Conservation (phyloP, 1,140 invertebrate genomes). For the Leptonema lineaticorne region DNA sequence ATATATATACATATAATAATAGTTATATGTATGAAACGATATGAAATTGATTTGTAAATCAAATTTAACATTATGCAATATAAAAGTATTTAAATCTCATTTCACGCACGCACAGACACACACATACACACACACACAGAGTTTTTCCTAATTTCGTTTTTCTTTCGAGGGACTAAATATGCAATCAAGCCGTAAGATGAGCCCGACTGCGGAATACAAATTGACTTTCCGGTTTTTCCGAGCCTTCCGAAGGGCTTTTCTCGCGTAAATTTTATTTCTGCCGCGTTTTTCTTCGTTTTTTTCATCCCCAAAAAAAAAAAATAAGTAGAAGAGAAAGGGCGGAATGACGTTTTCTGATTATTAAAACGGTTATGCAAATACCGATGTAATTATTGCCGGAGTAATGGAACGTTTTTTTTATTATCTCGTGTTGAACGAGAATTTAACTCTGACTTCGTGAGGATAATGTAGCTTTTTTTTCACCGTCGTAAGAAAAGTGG, state of each 20-base stretch:
- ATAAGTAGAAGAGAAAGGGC: background rate
- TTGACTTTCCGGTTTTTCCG: slow-evolving; percentile 11
- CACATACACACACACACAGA: too few species aligned
- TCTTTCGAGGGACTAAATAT: slow-evolving; percentile 16
- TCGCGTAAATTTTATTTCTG: too few species aligned
- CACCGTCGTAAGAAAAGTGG: too few species aligned
- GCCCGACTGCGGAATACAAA: slow-evolving; percentile 12
- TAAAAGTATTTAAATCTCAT: too few species aligned
- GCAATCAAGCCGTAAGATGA: slow-evolving; percentile 17
- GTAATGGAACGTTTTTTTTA: background rate
- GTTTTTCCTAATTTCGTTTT: slow-evolving; percentile 13
- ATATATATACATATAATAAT: too few species aligned
- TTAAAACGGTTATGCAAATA: slow-evolving; percentile 5
- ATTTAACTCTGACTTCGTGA: background rate
- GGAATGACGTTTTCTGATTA: background rate
- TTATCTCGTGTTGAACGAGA: background rate
- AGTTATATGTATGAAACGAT: too few species aligned
- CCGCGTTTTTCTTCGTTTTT: background rate
- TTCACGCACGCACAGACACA: too few species aligned
- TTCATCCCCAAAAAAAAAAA: too few species aligned
- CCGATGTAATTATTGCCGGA: too few species aligned
- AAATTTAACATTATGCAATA: too few species aligned
- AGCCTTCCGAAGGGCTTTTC: background rate
- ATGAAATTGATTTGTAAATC: too few species aligned
- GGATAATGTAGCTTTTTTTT: background rate